A percentile compares a stretch with the other conserved stretches of the same genome.
These are phyloP conservation scores for Carpatolechia fugitivella DNA, from an alignment of 2,888 invertebrate genomes.

Conservation along the genomic window DNA sequence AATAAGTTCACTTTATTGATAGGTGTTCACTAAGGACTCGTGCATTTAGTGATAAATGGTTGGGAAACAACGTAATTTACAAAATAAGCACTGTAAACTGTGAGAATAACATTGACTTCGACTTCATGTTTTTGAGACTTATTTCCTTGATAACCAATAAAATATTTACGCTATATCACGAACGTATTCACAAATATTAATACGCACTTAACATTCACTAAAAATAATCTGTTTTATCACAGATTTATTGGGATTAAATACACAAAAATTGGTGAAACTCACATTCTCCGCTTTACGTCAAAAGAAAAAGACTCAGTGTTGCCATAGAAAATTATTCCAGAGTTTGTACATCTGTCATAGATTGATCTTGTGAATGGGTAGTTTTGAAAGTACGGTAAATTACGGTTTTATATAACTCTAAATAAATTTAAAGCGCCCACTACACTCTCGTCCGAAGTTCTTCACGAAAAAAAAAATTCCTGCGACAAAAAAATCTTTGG, in stretches of 20 bases:
- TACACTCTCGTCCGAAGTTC: no score
- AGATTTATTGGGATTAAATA: constrained; percentile 65
- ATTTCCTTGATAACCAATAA: constrained; percentile 25
- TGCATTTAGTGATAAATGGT: background rate
- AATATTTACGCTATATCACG: constrained; percentile 37
- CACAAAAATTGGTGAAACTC: constrained; percentile 59
- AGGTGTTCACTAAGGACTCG: background rate
- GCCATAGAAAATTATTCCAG: constrained; percentile 35
- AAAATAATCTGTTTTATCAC: constrained; percentile 32
- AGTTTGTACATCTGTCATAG: constrained; percentile 26
- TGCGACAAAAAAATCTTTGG: no score
- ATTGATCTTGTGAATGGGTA: background rate
- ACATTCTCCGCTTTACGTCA: constrained; percentile 71
- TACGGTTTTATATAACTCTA: no score
- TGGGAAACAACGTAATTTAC: background rate
- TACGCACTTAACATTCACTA: constrained; percentile 24
- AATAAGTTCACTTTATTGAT: background rate
- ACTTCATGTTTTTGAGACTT: background rate
- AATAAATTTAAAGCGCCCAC: no score
- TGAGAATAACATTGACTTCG: constrained; percentile 35
- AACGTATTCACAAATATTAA: constrained; percentile 28
- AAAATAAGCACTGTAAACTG: constrained; percentile 36
- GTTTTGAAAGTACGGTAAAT: constrained; percentile 6
- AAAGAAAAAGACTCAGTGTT: constrained; percentile 68
- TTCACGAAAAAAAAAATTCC: no score